Base-by-base conservation (phyloP, 1,140 invertebrate species). In the Arctopsyche grandis region DNA sequence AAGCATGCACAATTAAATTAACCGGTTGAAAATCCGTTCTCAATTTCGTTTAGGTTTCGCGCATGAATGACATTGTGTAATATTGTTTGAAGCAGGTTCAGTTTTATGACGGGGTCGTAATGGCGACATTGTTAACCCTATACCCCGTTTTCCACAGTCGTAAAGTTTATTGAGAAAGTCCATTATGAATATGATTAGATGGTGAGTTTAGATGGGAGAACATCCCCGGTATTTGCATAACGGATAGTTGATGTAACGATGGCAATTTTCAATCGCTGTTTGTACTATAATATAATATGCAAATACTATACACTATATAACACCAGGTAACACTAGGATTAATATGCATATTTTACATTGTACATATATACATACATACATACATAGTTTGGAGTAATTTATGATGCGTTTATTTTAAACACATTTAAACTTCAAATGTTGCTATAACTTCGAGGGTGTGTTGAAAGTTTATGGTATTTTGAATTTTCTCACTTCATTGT, bases 121-220 rank as follows among this genome's bases (percentile, higher is more conserved):
- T 66, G 63, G 63, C 63, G 26, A 66, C 63, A 66, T 9, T 66
- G 63, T 66, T 66, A 22, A 22, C 63, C 56, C 56, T 60, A 60
- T 60, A 60, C 56, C n/a, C 12, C 22, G 63, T 26, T 24, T 24
- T 66, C 63, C 24, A 22, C 63, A 66, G 63, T 66, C 63, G 63
- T 66, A 66, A 66, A 66, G 22, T 66, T 66, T 66, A 66, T 66
- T 66, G 63, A 66, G 63, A 66, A 66, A 66, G 63, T 66, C 63
- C 63, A 66, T 66, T 66, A 66, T 66, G 63, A 66, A 66, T 66
- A 66, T 66, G 63, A 66, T 66, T 66, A 66, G 63, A 66, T 66
- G 21, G 19, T 24, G 56, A 21, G 56, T 60, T 60, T 60, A 60
- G 56, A 60, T 60, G 21, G 5, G 56, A 60, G 56, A 60, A 21